phyloP scores from a whole-genome alignment of 37 sponge, comb jelly and placozoan genomes.

The Agelas oroides region DNA sequence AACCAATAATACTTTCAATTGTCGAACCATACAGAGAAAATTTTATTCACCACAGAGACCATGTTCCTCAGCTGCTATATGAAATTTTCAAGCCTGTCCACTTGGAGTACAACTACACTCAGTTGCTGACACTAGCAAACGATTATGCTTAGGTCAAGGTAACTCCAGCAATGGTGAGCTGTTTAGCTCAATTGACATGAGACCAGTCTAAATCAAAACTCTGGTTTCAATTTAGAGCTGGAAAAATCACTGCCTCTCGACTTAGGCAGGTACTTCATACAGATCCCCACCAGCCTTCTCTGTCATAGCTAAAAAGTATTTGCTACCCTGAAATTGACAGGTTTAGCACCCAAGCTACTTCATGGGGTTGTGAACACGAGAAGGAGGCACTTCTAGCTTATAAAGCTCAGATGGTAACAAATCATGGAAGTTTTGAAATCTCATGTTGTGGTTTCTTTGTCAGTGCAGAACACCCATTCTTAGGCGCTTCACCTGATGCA shows the following conservation, averaged over 20 bases:
- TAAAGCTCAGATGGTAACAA: not conserved
- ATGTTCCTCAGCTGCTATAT: slow-evolving; percentile 13
- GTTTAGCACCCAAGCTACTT: slow-evolving; percentile 29
- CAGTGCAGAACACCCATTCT: slow-evolving; percentile 6
- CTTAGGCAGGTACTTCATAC: slow-evolving; percentile 29
- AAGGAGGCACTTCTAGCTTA: no score
- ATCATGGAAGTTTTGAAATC: not conserved
- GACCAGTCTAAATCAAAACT: slow-evolving; percentile 34
- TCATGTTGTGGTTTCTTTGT: slow-evolving; percentile 12
- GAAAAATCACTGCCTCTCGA: slow-evolving; percentile 51
- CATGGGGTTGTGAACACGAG: no score
- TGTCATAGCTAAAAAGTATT: slow-evolving; percentile 24
- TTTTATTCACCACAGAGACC: slow-evolving; percentile 9
- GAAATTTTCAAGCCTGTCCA: slow-evolving; percentile 28
- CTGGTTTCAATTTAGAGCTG: slow-evolving; percentile 42
- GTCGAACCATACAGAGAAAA: slow-evolving; percentile 27
- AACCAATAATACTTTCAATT: slow-evolving; percentile 22
- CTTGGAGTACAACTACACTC: not conserved
- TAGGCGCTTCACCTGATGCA: slow-evolving; percentile 49
- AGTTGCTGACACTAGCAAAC: slow-evolving; percentile 16
- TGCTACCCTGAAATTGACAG: slow-evolving; percentile 41
- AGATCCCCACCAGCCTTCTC: slow-evolving; percentile 17
- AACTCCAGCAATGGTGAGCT: slow-evolving; percentile 10
- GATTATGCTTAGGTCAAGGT: not conserved
- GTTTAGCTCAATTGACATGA: slow-evolving; percentile 4